These are phyloP conservation scores for Mormyrops attenuatus DNA, from an alignment of 2,797 vertebrate species.

Conservation along the genomic window DNA sequence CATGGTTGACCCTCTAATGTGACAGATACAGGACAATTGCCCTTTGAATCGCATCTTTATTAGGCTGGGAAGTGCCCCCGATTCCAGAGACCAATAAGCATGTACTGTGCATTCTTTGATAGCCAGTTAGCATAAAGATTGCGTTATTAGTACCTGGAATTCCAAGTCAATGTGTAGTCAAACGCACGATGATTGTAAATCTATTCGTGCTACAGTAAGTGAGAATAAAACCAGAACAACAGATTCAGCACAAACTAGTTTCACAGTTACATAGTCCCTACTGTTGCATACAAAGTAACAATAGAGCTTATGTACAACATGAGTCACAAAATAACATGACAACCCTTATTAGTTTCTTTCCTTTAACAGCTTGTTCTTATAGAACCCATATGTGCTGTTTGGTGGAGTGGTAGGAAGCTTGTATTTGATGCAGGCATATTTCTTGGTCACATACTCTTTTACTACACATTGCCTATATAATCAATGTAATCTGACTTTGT, in stretches of 20 bases:
- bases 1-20: neutral
- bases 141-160: neutral
- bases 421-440: neutral
- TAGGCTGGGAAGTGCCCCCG: neutral
- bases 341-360: neutral
- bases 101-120: neutral
- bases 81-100: neutral
- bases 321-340: neutral
- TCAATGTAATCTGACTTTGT: neutral
- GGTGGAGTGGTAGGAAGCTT: neutral
- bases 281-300: neutral
- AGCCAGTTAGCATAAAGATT: neutral
- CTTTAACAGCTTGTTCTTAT: neutral
- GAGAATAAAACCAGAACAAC: neutral
- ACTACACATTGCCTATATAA: neutral
- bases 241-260: neutral
- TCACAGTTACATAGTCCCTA: neutral
- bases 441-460: neutral
- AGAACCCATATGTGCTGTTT: neutral
- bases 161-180: neutral
- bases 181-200: neutral
- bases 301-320: neutral
- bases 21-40: neutral
- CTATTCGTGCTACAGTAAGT: neutral
- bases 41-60: neutral